Evolutionary conservation across 2,113 vertebrate species (phyloP), one percentile per base, ranked within the genome.

Genomic region (Cisticola juncidis): DNA sequence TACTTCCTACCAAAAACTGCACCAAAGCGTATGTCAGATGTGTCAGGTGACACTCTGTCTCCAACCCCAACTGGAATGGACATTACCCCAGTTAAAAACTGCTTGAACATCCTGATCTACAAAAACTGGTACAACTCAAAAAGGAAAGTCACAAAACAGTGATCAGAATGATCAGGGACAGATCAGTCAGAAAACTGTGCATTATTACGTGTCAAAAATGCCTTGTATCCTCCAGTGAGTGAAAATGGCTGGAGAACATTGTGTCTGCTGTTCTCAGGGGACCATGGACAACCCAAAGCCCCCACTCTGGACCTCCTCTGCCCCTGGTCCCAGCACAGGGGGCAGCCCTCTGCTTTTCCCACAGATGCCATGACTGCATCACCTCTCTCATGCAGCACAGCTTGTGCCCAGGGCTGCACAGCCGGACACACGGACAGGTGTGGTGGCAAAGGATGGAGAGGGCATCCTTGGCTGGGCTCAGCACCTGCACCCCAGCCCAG

Each of bases 351-450:
- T 5, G 4, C 25, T 73, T 65, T 48, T 23, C 57, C 40, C 86
- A 50, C 36, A 11, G 69, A 18, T 0, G 36, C 85, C 0, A 2
- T 50, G 81, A 81, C 51, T 2, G 7, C n/a, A 13, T 50, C 6
- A 2, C 23, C 45, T 51, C 26, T 58, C 33, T 85, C 71, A 57
- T 26, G 77, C 50, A 72, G 69, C 70, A 7, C 13, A 26, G 31
- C 17, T 66, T 36, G 29, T 28, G 56, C 51, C 0, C 0, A 48
- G 84, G 76, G 56, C 44, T 50, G 5, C 51, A 64, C 51, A 20
- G 6, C 79, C 1, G 3, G 24, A 60, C 2, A 8, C 66, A 11
- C 0, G 7, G 44, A 24, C 14, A 66, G 47, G 24, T 0, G 2
- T 13, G 42, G 35, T 54, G 48, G 74, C 82, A 40, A 23, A 58